Evolutionary conservation across 1,140 invertebrate genomes (phyloP), one percentile per base, ranked within the genome.

Genomic region (Octopus bimaculoides): DNA sequence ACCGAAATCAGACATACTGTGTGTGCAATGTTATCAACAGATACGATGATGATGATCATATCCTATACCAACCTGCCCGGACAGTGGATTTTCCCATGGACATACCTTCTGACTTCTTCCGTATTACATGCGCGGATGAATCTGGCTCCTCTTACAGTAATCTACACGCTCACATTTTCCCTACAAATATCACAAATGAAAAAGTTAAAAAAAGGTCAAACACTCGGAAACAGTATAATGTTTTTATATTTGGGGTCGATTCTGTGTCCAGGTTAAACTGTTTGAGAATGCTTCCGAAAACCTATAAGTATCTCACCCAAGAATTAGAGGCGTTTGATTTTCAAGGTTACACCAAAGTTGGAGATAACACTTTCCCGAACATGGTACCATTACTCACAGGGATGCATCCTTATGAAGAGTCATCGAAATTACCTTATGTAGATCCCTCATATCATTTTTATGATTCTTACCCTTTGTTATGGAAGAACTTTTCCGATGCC

Each of bases 211-310:
- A 75, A 52, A n/a, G 6, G 41, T 52, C 41, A 54, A 77, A 79
- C 54, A 26, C 4, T 41, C 52, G 74, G 8, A 53, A 74, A 41
- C 53, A 77, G 41, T 52, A 84, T 26, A 86, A 83, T 77, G 91
- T 97, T 0, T 90, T 96, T 53, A 89, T 97, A 0, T 87, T 96
- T 52, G 96, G 96, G 1, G 91, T 97, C n/a, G 95, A 96, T 86
- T 93, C 94, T 2, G 92, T 96, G 2, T 97, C 95, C 0, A 91
- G 95, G 73, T 90, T 96, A 77, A 96, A 96, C 88, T 93, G 96
- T 78, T 92, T 94, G 75, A 92, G 95, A 61, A 93, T 94, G 80
- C 94, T 96, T 93, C 93, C 94, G 0, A 92, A 92, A 84, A 95
- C 94, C 0, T 88, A 92, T 1, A 84, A 90, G 4, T 92, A 92